Percentiles rank a stretch among this genome's conserved stretches.
phyloP scores from a whole-genome alignment of 2,113 vertebrate genomes.

The Notechis scutatus region DNA sequence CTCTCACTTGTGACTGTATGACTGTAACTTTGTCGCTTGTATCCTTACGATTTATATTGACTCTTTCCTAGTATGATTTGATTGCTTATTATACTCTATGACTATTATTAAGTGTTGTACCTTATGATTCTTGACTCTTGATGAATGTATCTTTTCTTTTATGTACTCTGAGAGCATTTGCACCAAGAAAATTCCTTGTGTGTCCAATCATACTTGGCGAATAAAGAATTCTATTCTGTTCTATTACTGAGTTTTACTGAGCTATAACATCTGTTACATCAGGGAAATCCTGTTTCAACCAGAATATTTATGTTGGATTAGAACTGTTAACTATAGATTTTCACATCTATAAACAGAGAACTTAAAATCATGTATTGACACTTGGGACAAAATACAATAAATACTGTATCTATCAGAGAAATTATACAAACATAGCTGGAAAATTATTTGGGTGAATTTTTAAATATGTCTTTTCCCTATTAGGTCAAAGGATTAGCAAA shows the following conservation, averaged over 20 bases:
- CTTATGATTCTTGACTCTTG: too few species aligned
- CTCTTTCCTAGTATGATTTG: too few species aligned
- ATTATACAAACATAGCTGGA: conserved; percentile 38
- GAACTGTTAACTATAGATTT: not conserved
- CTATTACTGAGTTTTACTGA: not conserved
- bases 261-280: not conserved
- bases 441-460: conserved; percentile 1
- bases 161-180: too few species aligned
- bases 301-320: not conserved
- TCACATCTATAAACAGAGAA: not conserved
- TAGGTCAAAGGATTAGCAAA: conserved; percentile 26
- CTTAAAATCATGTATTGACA: not conserved
- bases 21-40: too few species aligned
- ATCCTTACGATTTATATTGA: too few species aligned
- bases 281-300: not conserved
- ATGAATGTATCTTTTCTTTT: too few species aligned
- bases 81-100: too few species aligned
- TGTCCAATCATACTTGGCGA: too few species aligned
- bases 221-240: too few species aligned
- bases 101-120: too few species aligned
- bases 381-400: not conserved
- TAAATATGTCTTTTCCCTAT: conserved; percentile 30
- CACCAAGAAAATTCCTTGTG: too few species aligned
- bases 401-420: conserved; percentile 41
- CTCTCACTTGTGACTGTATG: too few species aligned